Conservation (phyloP, 1,140 invertebrate genomes). For the Zophobas atratus region DNA sequence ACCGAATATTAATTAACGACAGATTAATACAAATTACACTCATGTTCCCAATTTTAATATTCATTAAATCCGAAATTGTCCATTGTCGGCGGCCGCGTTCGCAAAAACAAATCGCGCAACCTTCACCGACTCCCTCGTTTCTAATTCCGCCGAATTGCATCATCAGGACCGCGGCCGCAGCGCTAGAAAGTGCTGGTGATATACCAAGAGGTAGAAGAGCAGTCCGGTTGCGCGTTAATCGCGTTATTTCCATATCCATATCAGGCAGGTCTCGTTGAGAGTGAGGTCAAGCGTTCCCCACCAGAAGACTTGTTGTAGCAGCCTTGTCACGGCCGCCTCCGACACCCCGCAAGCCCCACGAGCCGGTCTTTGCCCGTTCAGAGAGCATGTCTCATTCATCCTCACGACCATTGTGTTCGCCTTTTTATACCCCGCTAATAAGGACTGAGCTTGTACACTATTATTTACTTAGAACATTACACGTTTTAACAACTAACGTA, state of each 20-base stretch:
- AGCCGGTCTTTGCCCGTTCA: slow-evolving; percentile 54
- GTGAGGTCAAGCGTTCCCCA: slow-evolving; percentile 53
- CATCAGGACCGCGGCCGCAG: background rate
- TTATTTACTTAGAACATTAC: slow-evolving; percentile 54
- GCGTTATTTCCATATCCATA: slow-evolving; percentile 56
- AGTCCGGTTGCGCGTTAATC: slow-evolving; percentile 52
- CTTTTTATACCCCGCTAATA: slow-evolving; percentile 56
- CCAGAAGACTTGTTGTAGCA: slow-evolving; percentile 53
- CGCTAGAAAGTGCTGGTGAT: slow-evolving; percentile 45
- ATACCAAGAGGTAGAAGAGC: slow-evolving; percentile 45
- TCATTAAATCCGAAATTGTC: slow-evolving; percentile 9
- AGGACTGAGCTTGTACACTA: slow-evolving; percentile 54
- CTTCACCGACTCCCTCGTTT: too few species aligned
- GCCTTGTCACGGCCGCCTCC: slow-evolving; percentile 59
- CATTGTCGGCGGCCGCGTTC: background rate
- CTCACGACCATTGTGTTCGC: slow-evolving; percentile 52
- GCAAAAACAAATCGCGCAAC: background rate
- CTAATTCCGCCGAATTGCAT: background rate
- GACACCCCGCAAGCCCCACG: slow-evolving; percentile 49
- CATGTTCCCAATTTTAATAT: slow-evolving; percentile 11
- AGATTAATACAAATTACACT: background rate
- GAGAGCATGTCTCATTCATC: slow-evolving; percentile 59
- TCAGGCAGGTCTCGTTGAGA: slow-evolving; percentile 49
- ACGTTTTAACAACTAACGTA: slow-evolving; percentile 53
- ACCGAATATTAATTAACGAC: slow-evolving; percentile 4